Base-by-base conservation (phyloP, 2,113 vertebrate species). In the Hippoglossus stenolepis region DNA sequence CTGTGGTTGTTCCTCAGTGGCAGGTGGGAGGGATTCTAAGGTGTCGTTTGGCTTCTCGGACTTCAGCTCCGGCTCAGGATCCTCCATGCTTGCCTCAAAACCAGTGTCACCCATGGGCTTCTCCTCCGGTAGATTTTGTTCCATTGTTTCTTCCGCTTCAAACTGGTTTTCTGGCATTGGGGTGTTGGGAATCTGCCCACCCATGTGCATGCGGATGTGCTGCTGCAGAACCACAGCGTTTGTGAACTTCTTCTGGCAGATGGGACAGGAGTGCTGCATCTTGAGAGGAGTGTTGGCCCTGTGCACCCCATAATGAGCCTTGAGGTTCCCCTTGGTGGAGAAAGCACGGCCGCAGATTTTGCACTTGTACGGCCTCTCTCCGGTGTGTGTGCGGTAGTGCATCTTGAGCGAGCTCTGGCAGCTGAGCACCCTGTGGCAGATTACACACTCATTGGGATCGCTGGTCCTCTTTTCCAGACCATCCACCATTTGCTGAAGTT, bases 161-260 rank as follows among this genome's bases (percentile, higher is more conserved):
- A 94, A 94, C 68, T 95, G 85, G 18, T 65, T 93, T 35, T 97
- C 97, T 0, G 96, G 93, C 84, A 97, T 51, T 0, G 96, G 97
- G 0, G 96, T 98, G 88, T 99, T 99, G 43, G 97, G 97, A 58
- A 99, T 98, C 87, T 98, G 97, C 1, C 98, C 98, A 0, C 97
- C 97, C 97, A 99, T 98, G 83, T 99, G 98, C 98, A 99, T 99
- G 13, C 98, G 96, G 57, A 99, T 99, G 47, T 99, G 98, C 70
- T 99, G 98, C 94, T 99, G 98, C 56, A 99, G 65, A 64, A 98
- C 94, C 59, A 99, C 97, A 0, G 98, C 98, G 0, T 99, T 99
- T 0, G 98, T 99, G 66, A 98, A 99, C 91, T 99, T 98, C 94
- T 98, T 99, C 92, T 99, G 98, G 88, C 98, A 99, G 83, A 99